phyloP scores from a whole-genome alignment of 2,797 vertebrate genomes.

The Mormyrops attenuatus region DNA sequence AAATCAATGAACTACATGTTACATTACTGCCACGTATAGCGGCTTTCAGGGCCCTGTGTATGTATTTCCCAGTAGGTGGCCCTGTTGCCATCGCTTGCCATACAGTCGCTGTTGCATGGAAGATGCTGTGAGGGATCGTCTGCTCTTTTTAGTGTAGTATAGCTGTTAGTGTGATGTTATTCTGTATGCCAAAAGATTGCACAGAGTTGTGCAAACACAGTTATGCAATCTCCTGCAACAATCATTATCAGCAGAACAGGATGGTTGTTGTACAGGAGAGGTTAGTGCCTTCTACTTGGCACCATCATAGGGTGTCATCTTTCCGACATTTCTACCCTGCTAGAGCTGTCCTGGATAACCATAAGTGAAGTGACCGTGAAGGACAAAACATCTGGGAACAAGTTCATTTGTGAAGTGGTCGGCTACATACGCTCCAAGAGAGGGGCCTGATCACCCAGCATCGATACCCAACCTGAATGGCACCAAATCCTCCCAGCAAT shows the following conservation, averaged over 20 bases:
- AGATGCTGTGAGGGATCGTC: not conserved
- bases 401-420: not conserved
- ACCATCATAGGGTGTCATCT: no score
- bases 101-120: not conserved
- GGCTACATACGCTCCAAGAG: not conserved
- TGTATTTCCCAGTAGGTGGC: not conserved
- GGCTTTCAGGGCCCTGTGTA: not conserved
- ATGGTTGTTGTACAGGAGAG: no score
- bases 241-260: no score
- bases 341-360: not conserved
- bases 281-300: no score
- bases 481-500: not conserved
- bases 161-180: not conserved
- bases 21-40: not conserved
- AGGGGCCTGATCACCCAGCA: not conserved
- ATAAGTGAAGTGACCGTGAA: not conserved
- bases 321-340: no score
- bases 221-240: no score
- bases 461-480: not conserved
- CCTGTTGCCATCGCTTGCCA: not conserved
- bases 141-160: not conserved
- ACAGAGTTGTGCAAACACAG: no score
- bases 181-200: not conserved
- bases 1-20: not conserved
- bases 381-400: not conserved